phyloP scores from a whole-genome alignment of 2,888 invertebrate species.

The Mycogona germanica region DNA sequence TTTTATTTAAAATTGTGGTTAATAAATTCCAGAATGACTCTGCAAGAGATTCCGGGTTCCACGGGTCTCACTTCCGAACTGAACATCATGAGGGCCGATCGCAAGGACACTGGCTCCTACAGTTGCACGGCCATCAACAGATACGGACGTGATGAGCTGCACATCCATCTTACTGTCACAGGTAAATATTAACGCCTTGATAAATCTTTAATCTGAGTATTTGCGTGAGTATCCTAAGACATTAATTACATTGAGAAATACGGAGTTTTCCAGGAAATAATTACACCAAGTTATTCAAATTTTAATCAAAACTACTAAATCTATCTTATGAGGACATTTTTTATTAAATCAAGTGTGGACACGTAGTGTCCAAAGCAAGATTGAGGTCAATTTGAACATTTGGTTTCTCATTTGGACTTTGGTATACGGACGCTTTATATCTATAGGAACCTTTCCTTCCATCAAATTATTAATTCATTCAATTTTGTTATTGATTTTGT shows the following conservation, averaged over 20 bases:
- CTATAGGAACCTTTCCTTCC: no score
- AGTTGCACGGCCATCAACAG: conserved; percentile 10
- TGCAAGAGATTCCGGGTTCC: background rate
- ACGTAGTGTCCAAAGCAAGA: no score
- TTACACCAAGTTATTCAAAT: no score
- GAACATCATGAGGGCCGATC: conserved; percentile 4
- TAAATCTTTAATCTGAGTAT: background rate
- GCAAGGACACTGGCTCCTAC: conserved; percentile 9
- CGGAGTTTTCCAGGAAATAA: no score
- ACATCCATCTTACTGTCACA: conserved; percentile 11
- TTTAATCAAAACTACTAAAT: no score
- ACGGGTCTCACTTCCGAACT: conserved; percentile 2
- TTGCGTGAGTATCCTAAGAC: background rate
- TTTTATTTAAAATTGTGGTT: background rate
- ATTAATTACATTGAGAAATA: background rate
- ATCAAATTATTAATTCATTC: no score
- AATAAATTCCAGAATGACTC: background rate
- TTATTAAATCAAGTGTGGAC: no score
- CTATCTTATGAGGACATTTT: no score
- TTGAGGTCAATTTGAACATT: no score
- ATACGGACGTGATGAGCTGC: conserved; percentile 12
- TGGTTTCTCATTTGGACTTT: no score
- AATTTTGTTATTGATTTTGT: no score
- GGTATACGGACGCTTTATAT: no score
- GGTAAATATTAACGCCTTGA: conserved; percentile 2